Evolutionary conservation across 2,113 vertebrate species (phyloP).

Genomic region (Furnarius figulus): DNA sequence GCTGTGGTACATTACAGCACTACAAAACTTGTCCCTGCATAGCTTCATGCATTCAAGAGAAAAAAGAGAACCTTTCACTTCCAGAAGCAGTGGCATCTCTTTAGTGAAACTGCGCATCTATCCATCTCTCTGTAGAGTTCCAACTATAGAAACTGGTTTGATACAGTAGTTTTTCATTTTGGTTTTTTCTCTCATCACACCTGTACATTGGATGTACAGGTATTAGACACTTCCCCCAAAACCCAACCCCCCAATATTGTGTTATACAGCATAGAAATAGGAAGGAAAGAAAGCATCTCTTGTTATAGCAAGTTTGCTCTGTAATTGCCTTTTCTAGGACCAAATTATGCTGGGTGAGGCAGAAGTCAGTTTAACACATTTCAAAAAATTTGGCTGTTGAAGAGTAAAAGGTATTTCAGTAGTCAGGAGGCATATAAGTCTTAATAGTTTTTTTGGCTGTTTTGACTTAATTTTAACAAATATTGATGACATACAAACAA

Average conservation of each 20-base stretch:
- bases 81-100: neutral
- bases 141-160: neutral
- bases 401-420: neutral
- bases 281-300: fast-evolving
- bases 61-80: neutral
- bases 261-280: neutral
- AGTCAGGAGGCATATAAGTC: neutral
- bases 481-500: neutral
- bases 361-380: neutral
- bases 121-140: neutral
- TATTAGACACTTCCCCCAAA: neutral
- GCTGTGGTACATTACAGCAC: neutral
- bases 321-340: neutral
- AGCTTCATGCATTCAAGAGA: neutral
- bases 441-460: neutral
- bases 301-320: neutral
- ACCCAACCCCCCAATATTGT: neutral
- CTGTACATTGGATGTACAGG: neutral
- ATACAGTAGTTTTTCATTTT: neutral
- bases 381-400: neutral
- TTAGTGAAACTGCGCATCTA: neutral
- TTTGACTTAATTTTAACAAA: neutral
- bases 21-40: neutral
- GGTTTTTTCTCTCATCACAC: neutral
- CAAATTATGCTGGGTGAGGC: neutral